Percentiles rank a stretch among this genome's conserved stretches.
phyloP scores from a whole-genome alignment of 1,140 invertebrate species.

The Panagrolaimus sp. region DNA sequence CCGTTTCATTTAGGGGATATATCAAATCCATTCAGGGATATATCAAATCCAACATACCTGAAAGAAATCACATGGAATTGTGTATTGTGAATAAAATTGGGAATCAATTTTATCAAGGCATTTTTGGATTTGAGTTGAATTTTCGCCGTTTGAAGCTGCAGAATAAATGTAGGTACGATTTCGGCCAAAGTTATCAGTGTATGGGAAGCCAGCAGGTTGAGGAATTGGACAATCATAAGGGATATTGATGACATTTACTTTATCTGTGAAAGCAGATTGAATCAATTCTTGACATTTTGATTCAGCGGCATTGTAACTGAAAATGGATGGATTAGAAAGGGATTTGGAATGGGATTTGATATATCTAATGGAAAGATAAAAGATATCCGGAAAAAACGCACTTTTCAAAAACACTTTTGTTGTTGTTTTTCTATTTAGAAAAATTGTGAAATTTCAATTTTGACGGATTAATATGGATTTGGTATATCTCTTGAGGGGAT shows the following conservation, averaged over 20 bases:
- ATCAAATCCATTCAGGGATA: no score
- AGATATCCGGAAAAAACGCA: no score
- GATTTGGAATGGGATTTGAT: no score
- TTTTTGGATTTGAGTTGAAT: background rate
- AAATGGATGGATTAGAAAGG: no score
- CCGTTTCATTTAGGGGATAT: no score
- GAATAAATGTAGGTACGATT: background rate
- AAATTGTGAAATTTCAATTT: no score
- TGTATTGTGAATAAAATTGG: background rate
- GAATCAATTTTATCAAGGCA: background rate
- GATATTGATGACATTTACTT: background rate
- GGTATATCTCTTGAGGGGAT: no score
- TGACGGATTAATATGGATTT: no score
- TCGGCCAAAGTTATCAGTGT: background rate
- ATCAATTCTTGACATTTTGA: background rate
- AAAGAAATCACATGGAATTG: constrained; percentile 1
- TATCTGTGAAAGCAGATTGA: background rate
- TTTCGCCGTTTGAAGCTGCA: background rate
- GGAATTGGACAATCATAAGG: background rate
- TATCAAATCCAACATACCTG: background rate
- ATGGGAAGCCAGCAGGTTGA: background rate
- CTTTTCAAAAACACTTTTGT: no score
- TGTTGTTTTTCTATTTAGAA: background rate
- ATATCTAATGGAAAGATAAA: no score
- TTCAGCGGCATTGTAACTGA: background rate